Base-by-base conservation (phyloP, 1,140 invertebrate genomes). In the Drosophila simulans region DNA sequence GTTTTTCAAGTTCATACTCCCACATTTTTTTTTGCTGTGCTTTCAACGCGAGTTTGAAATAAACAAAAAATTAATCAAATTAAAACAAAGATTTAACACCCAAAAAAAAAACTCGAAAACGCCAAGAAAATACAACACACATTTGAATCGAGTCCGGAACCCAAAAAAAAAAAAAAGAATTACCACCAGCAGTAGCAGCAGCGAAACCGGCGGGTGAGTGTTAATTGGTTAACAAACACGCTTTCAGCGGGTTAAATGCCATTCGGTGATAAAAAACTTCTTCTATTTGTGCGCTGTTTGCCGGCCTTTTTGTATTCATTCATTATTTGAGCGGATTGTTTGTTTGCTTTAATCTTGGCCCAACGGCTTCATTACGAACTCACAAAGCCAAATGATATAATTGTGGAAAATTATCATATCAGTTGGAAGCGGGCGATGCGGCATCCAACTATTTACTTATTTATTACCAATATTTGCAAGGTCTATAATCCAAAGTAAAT, bases 221-320 rank as follows among this genome's bases (percentile, higher is more conserved):
- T 63, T 63, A 63, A 63, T 63, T 57, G 59, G 39, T 63, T 58
- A 40, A 57, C 59, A 59, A 63, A 63, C 59, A 63, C 59, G 59
- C 59, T 59, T 27, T 58, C 35, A 58, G 17, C 25, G 54, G 35
- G 59, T 42, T 62, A 62, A 62, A 62, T 62, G 39, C 59, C 53
- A 42, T 22, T 58, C 11, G 59, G 42, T 63, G 58, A 60, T 12
- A 37, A 52, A 54, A 31, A 37, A 49, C 54, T 63, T 31, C 54
- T 7, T 17, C 13, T 63, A 63, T 31, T 42, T 42, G 59, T 34
- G 59, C 15, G 54, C 13, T 59, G 4, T 59, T 63, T 59, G 11
- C 59, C 37, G 54, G 54, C 37, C 57, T 58, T 54, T 54, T 55
- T 60, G 25, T 40, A 43, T 59, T 63, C 59, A 10, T 55, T 37